Base-by-base conservation (phyloP, 2,888 invertebrate genomes). In the Trichogramma evanescens region DNA sequence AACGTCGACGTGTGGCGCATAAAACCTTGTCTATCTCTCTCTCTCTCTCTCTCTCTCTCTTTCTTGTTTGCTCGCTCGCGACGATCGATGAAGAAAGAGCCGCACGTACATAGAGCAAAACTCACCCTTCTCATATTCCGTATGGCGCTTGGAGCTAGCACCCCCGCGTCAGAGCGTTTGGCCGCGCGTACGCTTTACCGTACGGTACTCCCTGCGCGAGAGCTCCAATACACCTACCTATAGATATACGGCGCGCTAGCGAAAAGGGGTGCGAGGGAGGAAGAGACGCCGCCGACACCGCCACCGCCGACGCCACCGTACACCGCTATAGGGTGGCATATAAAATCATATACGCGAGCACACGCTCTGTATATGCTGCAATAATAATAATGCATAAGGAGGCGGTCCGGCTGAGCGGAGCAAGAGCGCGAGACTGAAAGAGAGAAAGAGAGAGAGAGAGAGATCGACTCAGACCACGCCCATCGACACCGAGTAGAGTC, bases 311-410 rank as follows among this genome's bases (percentile, higher is more conserved):
- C 13, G 43, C 64, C 69, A 64, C 62, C 65, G 49, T 38, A 7
- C 40, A 10, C 6, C 39, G 50, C 48, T 6, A 48, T 8, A 40
- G 5, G 56, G 66, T 68, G 70, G 72, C 74, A 72, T 73, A 74
- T 73, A 74, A 75, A 75, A 75, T 76, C 75, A 77, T 77, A 77
- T 26, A 26, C 26, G 26, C 72, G 74, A 70, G 69, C 70, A 71
- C 70, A 69, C 68, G 71, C 67, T 67, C 26, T 26, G 26, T 26
- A 26, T 26, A 26, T 26, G 26, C 26, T 26, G 26, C 26, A 26
- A 26, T 26, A 74, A 77, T 77, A 76, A 77, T 77, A 77, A 77
- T 76, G 77, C 76, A 76, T 77, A 77, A 77, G 76, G 73, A 69
- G 76, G 77, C 73, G 77, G 73, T 67, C 67, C 1, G 7, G 13